Base-by-base conservation (phyloP, 2,797 vertebrate species). In the Microctenopoma stevenorrisi region DNA sequence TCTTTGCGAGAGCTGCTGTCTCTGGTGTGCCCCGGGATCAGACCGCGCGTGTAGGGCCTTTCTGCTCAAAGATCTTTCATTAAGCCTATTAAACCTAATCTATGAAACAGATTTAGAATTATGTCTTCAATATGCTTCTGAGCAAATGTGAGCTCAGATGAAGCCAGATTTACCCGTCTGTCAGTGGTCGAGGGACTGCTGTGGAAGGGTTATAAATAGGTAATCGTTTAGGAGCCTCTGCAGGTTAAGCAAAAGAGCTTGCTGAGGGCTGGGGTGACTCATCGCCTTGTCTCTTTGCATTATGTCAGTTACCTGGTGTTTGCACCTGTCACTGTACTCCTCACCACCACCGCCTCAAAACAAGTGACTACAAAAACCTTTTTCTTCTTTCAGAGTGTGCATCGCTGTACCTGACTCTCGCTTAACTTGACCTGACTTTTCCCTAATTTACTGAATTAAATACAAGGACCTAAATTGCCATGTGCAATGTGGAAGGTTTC, bases 141-240 rank as follows among this genome's bases (percentile, higher is more conserved):
- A 70, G 72, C 53, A 50, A 81, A 73, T 70, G 64, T 47, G 50
- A 79, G 77, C 70, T 70, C 46, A 53, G 70, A 61, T 28, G 15
- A 79, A 76, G 69, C 47, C 75, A 68, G 66, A 81, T 78, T 80
- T 53, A 64, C 59, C 52, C 12, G 44, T 71, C 72, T 65, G 68
- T 78, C 78, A 54, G 74, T 46, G 60, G 80, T 26, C 56, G 69
- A 64, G 74, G 57, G 72, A 72, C 64, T 76, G 68, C 60, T 72
- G 82, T 64, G 71, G 76, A 66, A 26, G 58, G 68, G 79, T 89
- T 90, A 91, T 93, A 89, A 93, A 93, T 93, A 91, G 86, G 79
- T 74, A 78, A 85, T 89, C 10, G 69, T 88, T 89, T 76, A 73
- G 76, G 79, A 85, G 80, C 63, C 16, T 22, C 83, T 82, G 83